A percentile compares a stretch with the other conserved stretches of the same genome.
These are phyloP conservation scores for Drosophila paramelanica DNA, from an alignment of 2,888 invertebrate genomes.

Conservation along the genomic window DNA sequence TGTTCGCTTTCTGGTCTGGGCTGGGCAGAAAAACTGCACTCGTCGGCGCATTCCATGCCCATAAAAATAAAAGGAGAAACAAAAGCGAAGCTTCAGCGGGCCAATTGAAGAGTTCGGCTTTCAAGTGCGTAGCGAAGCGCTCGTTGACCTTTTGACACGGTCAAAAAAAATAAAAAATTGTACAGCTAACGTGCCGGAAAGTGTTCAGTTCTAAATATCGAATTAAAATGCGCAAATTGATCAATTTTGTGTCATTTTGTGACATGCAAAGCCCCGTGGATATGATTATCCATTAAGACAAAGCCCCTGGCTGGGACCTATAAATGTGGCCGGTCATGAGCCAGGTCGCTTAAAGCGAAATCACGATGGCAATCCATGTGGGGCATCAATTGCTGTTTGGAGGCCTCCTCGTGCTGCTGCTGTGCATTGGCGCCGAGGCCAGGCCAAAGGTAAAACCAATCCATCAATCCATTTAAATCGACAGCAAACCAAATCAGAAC, in stretches of 20 bases:
- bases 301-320: slow-evolving; percentile 19
- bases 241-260: slow-evolving; percentile 40
- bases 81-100: slow-evolving; percentile 4
- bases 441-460: slow-evolving; percentile 44
- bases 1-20: slow-evolving; percentile 21
- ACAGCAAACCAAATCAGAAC: not conserved
- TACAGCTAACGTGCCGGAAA: slow-evolving; percentile 6
- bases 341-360: slow-evolving; percentile 3
- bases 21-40: slow-evolving; percentile 60
- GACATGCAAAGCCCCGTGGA: slow-evolving; percentile 39
- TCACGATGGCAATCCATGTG: slow-evolving; percentile 40
- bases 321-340: slow-evolving; percentile 19
- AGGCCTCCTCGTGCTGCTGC: slow-evolving; percentile 27
- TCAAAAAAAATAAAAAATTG: slow-evolving; percentile 10
- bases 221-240: slow-evolving; percentile 40
- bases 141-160: slow-evolving; percentile 36
- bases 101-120: slow-evolving; percentile 25
- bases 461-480: not conserved
- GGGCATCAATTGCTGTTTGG: slow-evolving; percentile 29
- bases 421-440: slow-evolving; percentile 36
- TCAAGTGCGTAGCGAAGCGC: slow-evolving; percentile 40
- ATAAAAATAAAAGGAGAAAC: slow-evolving; percentile 34
- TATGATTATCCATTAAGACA: slow-evolving; percentile 29
- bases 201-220: slow-evolving; percentile 7
- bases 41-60: slow-evolving; percentile 69